Base-by-base conservation (phyloP, 2,888 invertebrate genomes). In the Hirtodrosophila trivittata region DNA sequence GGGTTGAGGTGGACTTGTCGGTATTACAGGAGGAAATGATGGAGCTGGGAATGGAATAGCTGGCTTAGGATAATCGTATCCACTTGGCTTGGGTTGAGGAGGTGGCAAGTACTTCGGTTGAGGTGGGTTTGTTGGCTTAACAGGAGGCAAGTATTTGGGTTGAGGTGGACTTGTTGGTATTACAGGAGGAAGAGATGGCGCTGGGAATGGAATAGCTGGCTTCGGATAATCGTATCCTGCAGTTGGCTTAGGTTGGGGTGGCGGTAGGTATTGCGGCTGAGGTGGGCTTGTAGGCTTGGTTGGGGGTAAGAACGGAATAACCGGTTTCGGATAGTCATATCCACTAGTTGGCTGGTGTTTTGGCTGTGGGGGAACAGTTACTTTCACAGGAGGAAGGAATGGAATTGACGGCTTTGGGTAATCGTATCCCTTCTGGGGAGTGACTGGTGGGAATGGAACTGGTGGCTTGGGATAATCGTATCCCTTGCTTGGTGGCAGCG, bases 31-130 rank as follows among this genome's bases (percentile, higher is more conserved):
- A 0, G 62, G 67, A 33, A 70, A 26, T 9, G 49, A 39, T 1
- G 66, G 66, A 16, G 68, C 57, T 37, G 67, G 77, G 39, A 86
- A 72, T 4, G 74, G 67, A 21, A 75, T 58, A 1, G 54, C 52
- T 4, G 82, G 82, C 18, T 70, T 85, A 0, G 86, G 83, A 12
- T 82, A 83, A 5, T 63, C 68, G 21, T 83, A 82, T 0, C 86
- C 80, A 13, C 66, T 73, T 1, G 2, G 18, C 3, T 43, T 50
- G 6, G 50, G 30, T n/a, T 52, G n/a, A n/a, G 41, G 21, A 9
- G 52, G 52, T 13, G 65, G 65, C 35, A 65, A 32, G 18, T 65
- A 64, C 28, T 58, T 42, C 1, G 64, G 54, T 10, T 47, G 57
- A 13, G 56, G 51, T 39, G 32, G 69, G 26, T 14, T 57, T 2